Conservation (phyloP, 2,797 vertebrate species). For the Potorous gilbertii region DNA sequence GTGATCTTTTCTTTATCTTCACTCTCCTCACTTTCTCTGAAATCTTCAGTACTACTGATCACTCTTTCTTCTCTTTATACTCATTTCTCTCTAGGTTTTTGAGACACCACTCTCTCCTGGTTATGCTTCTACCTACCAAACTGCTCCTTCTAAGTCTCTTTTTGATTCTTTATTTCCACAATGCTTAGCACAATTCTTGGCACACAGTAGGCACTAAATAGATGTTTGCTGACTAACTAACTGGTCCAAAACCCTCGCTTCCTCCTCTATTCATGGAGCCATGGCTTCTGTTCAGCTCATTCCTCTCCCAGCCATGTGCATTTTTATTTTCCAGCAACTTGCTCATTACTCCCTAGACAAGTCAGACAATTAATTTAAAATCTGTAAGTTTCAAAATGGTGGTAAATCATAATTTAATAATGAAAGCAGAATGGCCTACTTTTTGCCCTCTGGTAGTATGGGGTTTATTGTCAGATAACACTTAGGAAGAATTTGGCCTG, state of each 20-base stretch:
- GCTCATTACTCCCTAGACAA: not conserved
- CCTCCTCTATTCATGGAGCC: not conserved
- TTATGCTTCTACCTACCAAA: not conserved
- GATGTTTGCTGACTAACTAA: not conserved
- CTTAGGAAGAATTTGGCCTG: not conserved
- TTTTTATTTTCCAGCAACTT: not conserved
- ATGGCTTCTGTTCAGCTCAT: not conserved
- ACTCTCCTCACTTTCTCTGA: not conserved
- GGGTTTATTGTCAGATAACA: not conserved
- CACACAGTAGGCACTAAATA: not conserved
- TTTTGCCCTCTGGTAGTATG: not conserved
- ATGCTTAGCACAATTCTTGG: not conserved
- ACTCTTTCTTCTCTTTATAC: not conserved
- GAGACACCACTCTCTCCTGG: not conserved
- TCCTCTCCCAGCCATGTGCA: not conserved
- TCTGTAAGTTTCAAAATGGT: not conserved
- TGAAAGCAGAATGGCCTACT: not conserved
- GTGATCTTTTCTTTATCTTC: not conserved
- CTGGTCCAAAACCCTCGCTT: not conserved
- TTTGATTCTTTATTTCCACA: not conserved
- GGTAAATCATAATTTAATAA: not conserved
- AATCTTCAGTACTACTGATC: not conserved
- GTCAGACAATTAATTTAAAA: not conserved
- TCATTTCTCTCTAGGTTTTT: not conserved
- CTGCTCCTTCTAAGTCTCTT: not conserved